Evolutionary conservation across 1,140 invertebrate genomes (phyloP).

Genomic region (Penaeus indicus): DNA sequence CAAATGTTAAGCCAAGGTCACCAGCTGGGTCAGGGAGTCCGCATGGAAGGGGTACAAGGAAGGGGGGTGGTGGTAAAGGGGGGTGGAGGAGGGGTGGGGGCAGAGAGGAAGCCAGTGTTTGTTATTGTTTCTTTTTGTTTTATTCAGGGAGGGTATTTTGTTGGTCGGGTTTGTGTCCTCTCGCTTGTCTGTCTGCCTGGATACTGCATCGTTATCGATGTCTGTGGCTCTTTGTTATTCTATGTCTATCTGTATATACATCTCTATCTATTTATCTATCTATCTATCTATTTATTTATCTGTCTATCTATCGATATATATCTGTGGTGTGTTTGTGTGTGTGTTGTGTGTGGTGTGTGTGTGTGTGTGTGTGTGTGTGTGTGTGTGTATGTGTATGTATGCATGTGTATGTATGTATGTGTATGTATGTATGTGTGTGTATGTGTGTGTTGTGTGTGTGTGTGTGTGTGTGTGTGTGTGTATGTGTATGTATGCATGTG

Average conservation of each 20-base stretch:
- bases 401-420: not conserved
- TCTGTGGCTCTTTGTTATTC: not conserved
- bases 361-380: too few species aligned
- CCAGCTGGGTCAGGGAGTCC: too few species aligned
- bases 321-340: not conserved
- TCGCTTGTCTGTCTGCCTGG: too few species aligned
- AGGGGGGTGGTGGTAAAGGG: not conserved
- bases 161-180: too few species aligned
- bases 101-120: not conserved
- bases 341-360: too few species aligned
- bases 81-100: not conserved
- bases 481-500: slow-evolving; percentile 30
- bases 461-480: not conserved
- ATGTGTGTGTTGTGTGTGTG: not conserved
- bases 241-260: not conserved
- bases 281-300: too few species aligned
- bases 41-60: not conserved
- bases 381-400: not conserved
- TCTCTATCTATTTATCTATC: not conserved
- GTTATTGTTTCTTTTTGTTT: not conserved
- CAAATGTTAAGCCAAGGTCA: too few species aligned
- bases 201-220: not conserved
- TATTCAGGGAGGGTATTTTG: not conserved
- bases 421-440: slow-evolving; percentile 31
- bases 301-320: too few species aligned